Conservation (phyloP, 2,113 vertebrate genomes). For the Anhinga anhinga region DNA sequence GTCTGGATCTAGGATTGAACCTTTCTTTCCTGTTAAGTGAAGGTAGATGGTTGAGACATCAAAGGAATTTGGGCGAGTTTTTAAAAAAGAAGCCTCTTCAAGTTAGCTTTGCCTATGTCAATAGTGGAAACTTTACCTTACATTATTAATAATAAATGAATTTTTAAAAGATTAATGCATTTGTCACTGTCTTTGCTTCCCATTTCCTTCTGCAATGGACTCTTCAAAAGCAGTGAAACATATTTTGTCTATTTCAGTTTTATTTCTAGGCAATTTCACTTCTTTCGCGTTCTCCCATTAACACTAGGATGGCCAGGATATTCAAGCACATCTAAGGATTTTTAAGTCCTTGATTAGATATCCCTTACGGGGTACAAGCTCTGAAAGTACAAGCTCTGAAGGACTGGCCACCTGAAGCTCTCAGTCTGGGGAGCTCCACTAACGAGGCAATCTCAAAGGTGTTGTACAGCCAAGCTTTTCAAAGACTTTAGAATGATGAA, state of each 20-base stretch:
- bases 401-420: neutral
- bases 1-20: neutral
- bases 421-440: neutral
- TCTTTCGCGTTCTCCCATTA: neutral
- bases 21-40: neutral
- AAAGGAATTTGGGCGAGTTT: neutral
- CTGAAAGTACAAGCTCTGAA: neutral
- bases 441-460: conserved; percentile 1
- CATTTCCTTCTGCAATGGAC: neutral
- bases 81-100: neutral
- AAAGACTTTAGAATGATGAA: neutral
- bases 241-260: neutral
- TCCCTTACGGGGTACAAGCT: neutral
- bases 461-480: neutral
- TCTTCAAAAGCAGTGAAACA: neutral
- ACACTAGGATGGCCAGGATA: neutral
- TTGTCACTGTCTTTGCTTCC: neutral
- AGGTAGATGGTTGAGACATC: neutral
- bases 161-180: neutral
- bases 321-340: neutral
- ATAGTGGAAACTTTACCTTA: neutral
- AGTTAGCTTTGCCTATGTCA: neutral
- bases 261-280: neutral
- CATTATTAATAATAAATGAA: neutral
- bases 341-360: neutral